Evolutionary conservation across 2,888 invertebrate genomes (phyloP), one percentile per base, ranked within the genome.

Genomic region (Cremastinae sp.): DNA sequence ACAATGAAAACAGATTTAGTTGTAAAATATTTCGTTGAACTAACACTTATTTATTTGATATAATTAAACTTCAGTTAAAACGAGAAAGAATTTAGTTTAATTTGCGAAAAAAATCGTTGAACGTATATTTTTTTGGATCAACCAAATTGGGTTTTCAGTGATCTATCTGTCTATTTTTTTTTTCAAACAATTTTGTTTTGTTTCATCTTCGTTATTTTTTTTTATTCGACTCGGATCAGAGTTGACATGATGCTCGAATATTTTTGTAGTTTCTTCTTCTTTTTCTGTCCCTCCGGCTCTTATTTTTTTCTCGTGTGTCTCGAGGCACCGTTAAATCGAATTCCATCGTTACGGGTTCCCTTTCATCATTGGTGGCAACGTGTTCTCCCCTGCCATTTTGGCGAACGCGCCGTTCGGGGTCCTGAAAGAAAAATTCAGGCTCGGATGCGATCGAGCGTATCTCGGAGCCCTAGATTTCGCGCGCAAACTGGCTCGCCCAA

Each of bases 261-360:
- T 69, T 59, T 53, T 64, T 56, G 58, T 53, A 14, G 22, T n/a
- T 49, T 53, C 41, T 28, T 36, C 5, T 28, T 5, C 28, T 28
- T 5, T 28, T n/a, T n/a, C n/a, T n/a, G n/a, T n/a, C n/a, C n/a
- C n/a, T n/a, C n/a, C n/a, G n/a, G n/a, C 28, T 28, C 2, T 5
- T 28, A 2, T 28, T 28, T 28, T 5, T 28, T 5, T 28, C 28
- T 43, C 45, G 47, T 20, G n/a, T 18, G 45, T 16, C 22, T 51
- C 12, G 62, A 28, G 36, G 20, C 34, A 74, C 69, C 74, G 74
- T 74, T 74, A 74, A 64, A 53, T 45, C 62, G 58, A 69, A 69
- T 74, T 69, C 64, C 69, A 41, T 20, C 36, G 51, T 64, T 14
- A 45, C 62, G 58, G 34, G 41, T 43, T 65, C 49, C 43, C 49